Percentiles rank a stretch among this genome's conserved stretches.
These are phyloP conservation scores for Proctacanthus coquilletti DNA, from an alignment of 1,140 invertebrate species.

Conservation along the genomic window DNA sequence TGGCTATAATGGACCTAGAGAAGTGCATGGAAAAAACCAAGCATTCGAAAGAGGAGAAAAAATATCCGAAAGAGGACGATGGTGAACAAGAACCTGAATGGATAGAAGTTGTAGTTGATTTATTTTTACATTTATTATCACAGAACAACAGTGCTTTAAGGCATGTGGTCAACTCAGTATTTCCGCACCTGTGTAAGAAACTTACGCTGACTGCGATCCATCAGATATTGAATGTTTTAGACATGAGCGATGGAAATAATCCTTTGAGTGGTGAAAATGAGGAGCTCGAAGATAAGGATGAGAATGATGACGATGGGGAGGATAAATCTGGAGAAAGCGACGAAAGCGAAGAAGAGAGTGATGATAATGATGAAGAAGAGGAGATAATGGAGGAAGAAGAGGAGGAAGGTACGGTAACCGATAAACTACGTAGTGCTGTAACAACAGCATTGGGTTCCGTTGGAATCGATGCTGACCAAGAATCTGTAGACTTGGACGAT, in stretches of 20 bases:
- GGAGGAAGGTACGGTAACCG: slow-evolving; percentile 42
- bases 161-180: slow-evolving; percentile 50
- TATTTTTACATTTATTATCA: slow-evolving; percentile 55
- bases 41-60: slow-evolving; percentile 31
- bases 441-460: slow-evolving; percentile 43
- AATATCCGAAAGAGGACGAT: slow-evolving; percentile 13
- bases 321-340: slow-evolving; percentile 24
- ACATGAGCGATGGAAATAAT: slow-evolving; percentile 45
- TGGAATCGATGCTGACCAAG: slow-evolving; percentile 39
- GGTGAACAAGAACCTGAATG: slow-evolving; percentile 46
- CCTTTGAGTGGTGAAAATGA: slow-evolving; percentile 36
- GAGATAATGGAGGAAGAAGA: slow-evolving; percentile 33
- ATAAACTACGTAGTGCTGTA: slow-evolving; percentile 46
- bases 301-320: slow-evolving; percentile 21
- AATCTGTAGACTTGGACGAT: slow-evolving; percentile 57
- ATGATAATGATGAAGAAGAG: slow-evolving; percentile 22
- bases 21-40: slow-evolving; percentile 47
- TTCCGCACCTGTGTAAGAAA: slow-evolving; percentile 52
- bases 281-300: slow-evolving; percentile 27
- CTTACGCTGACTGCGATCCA: slow-evolving; percentile 48
- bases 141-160: slow-evolving; percentile 49
- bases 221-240: slow-evolving; percentile 56
- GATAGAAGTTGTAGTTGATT: slow-evolving; percentile 64
- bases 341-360: slow-evolving; percentile 22
- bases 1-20: slow-evolving; percentile 49